Percentiles rank a stretch among this genome's conserved stretches.
phyloP scores from a whole-genome alignment of 2,113 vertebrate genomes.

The Engystomops pustulosus region DNA sequence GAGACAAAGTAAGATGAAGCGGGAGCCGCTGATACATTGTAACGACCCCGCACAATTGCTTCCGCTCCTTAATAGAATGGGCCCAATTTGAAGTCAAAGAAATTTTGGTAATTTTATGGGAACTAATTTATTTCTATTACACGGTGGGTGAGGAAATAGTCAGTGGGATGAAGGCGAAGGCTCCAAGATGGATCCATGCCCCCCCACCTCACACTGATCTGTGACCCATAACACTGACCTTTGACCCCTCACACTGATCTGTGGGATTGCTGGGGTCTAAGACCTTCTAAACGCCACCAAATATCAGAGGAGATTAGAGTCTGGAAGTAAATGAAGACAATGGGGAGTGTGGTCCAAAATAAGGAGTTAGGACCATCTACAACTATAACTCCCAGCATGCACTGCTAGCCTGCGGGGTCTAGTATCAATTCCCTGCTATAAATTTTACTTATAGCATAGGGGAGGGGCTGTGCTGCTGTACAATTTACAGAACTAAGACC shows the following conservation, averaged over 20 bases:
- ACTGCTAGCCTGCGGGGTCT: no score
- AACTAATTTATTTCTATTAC: slow-evolving; percentile 47
- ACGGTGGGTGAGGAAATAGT: slow-evolving; percentile 14
- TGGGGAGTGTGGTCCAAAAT: no score
- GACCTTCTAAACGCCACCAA: no score
- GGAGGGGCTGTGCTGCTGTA: no score
- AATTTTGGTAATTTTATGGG: slow-evolving; percentile 36
- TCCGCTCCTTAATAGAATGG: background rate
- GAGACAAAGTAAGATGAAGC: slow-evolving; percentile 12
- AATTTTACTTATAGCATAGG: no score
- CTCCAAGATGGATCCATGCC: background rate
- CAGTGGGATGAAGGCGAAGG: background rate
- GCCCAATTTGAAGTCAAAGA: slow-evolving; percentile 19
- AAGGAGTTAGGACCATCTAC: no score
- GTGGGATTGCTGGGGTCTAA: background rate
- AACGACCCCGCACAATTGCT: background rate
- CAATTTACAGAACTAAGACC: no score
- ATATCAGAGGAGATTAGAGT: background rate
- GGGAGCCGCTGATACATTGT: background rate
- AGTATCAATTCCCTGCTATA: no score
- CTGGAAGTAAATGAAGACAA: background rate
- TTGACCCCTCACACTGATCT: background rate
- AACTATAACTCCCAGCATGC: no score
- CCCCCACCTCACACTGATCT: background rate
- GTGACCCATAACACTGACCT: background rate